These are phyloP conservation scores for Callimico goeldii DNA, from an alignment of 2,797 vertebrate genomes.

Conservation along the genomic window DNA sequence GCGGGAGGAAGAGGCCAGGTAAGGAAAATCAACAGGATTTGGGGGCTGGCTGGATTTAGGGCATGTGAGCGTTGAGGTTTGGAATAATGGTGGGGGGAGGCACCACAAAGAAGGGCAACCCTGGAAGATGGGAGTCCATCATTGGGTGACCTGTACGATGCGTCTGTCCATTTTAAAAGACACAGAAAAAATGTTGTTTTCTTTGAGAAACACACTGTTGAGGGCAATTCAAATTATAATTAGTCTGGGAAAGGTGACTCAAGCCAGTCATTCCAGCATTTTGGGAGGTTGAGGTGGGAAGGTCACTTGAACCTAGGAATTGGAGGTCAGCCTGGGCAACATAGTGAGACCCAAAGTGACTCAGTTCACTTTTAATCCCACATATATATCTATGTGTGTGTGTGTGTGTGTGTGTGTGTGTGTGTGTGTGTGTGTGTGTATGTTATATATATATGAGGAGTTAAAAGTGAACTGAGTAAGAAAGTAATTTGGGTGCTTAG, in stretches of 20 bases:
- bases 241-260: neutral
- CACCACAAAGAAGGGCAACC: neutral
- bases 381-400: no score
- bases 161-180: neutral
- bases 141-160: neutral
- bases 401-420: no score
- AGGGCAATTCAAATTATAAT: neutral
- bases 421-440: no score
- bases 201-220: neutral
- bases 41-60: neutral
- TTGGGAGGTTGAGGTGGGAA: neutral
- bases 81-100: neutral
- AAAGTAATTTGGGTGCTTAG: neutral
- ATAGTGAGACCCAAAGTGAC: neutral
- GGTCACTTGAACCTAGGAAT: neutral
- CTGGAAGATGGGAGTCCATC: neutral
- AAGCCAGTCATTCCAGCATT: neutral
- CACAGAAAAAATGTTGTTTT: neutral
- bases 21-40: neutral
- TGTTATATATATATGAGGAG: no score
- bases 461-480: neutral
- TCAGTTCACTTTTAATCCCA: neutral
- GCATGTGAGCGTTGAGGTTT: accelerated
- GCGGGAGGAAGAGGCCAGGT: neutral
- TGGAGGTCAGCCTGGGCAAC: neutral